These are phyloP conservation scores for Tortrix viridana DNA, from an alignment of 2,888 invertebrate genomes.

Conservation along the genomic window DNA sequence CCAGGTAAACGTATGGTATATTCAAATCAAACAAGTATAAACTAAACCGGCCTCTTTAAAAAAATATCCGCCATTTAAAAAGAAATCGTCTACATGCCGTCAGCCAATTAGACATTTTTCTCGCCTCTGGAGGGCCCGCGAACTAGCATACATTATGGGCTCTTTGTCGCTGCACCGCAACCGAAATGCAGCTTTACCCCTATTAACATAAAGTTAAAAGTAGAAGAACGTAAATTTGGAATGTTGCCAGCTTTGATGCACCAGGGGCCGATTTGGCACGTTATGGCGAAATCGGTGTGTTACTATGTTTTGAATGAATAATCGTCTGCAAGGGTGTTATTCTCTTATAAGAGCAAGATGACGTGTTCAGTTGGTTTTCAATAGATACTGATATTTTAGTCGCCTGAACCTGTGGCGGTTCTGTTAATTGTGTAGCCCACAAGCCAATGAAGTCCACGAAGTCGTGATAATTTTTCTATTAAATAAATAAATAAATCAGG, in stretches of 20 bases:
- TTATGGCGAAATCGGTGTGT: constrained; percentile 51
- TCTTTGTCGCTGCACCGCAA: constrained; percentile 4
- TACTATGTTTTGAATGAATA: constrained; percentile 31
- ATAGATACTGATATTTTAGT: too few species aligned
- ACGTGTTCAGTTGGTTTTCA: too few species aligned
- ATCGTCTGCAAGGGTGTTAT: constrained; percentile 6
- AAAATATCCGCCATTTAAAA: not conserved
- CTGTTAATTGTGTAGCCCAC: too few species aligned
- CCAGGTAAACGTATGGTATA: too few species aligned
- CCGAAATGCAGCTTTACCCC: not conserved
- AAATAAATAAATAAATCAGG: too few species aligned
- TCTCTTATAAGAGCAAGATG: too few species aligned
- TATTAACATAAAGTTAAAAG: constrained; percentile 6
- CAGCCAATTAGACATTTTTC: constrained; percentile 32
- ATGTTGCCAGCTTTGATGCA: constrained; percentile 44
- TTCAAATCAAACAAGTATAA: not conserved
- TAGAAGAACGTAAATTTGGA: constrained; percentile 44
- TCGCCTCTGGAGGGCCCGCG: constrained; percentile 14
- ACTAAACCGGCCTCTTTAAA: not conserved
- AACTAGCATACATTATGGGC: constrained; percentile 29
- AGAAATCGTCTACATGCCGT: not conserved
- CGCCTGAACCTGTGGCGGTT: too few species aligned
- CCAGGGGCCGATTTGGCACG: constrained; percentile 60
- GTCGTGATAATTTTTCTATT: too few species aligned
- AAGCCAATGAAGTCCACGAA: too few species aligned